Conservation (phyloP, 2,888 invertebrate species). For the Hecatera dysodea region DNA sequence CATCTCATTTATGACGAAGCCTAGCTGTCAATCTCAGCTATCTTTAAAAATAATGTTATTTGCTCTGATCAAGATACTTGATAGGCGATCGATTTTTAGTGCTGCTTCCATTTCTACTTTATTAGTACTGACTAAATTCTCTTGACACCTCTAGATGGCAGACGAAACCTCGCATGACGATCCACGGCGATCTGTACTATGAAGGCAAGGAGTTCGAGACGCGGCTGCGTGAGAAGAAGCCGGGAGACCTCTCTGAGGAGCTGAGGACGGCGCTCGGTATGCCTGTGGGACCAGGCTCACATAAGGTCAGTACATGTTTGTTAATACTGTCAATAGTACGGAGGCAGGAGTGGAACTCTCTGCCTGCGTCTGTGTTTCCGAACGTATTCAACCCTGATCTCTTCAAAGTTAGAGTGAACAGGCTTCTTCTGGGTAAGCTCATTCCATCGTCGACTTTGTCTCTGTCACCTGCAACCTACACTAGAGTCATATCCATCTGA, state of each 20-base stretch:
- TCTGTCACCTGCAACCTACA: too few relatives aligned
- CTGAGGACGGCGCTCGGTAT: conserved; percentile 99
- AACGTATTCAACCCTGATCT: too few relatives aligned
- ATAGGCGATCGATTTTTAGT: neutral
- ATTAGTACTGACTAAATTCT: neutral
- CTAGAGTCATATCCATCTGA: too few relatives aligned
- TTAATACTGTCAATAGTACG: too few relatives aligned
- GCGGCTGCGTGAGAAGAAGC: conserved; percentile 99
- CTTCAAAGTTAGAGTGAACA: too few relatives aligned
- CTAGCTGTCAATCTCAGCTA: neutral
- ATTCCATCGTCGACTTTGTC: too few relatives aligned
- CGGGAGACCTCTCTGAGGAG: conserved; percentile 99
- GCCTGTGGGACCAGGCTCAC: conserved; percentile 98
- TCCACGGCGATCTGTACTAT: conserved; percentile 99
- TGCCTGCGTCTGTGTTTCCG: too few relatives aligned
- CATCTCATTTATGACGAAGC: neutral
- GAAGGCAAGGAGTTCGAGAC: conserved; percentile 99
- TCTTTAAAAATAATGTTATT: neutral
- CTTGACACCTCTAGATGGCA: conserved; percentile 95
- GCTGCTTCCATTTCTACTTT: too few relatives aligned
- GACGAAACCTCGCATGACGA: conserved; percentile 99
- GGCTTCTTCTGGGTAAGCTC: too few relatives aligned
- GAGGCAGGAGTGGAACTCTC: too few relatives aligned
- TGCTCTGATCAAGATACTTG: neutral
- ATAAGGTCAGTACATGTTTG: conserved; percentile 93